These are phyloP conservation scores for Cossypha dichroa DNA, from an alignment of 2,797 vertebrate genomes.

Conservation along the genomic window DNA sequence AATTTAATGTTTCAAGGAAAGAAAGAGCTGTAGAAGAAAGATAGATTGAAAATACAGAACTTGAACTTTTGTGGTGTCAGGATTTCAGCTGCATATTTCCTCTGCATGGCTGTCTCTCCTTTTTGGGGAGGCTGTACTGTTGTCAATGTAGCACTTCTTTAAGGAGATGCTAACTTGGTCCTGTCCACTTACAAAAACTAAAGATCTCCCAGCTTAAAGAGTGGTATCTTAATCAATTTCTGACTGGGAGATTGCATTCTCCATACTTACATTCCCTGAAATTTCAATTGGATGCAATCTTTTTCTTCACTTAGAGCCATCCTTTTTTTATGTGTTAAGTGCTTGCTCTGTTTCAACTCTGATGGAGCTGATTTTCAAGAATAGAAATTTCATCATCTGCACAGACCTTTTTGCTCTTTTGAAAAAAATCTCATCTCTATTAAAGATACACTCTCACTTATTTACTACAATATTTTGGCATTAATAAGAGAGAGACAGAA, in stretches of 20 bases:
- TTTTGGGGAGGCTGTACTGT: neutral
- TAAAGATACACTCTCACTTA: neutral
- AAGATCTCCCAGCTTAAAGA: neutral
- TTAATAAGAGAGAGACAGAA: neutral
- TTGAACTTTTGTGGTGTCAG: neutral
- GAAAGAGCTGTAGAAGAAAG: neutral
- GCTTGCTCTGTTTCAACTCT: slow-evolving; percentile 12
- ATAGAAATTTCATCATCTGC: neutral
- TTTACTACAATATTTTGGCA: neutral
- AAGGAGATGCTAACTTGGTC: neutral
- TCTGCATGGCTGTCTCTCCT: neutral
- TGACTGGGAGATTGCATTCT: neutral
- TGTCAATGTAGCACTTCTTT: neutral
- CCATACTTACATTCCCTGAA: neutral
- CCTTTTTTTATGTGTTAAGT: neutral
- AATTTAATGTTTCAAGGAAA: neutral
- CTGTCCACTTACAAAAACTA: neutral
- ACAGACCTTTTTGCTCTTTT: neutral
- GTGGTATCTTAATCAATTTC: neutral
- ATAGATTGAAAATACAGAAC: neutral
- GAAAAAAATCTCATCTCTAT: neutral
- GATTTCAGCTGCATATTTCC: neutral
- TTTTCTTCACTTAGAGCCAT: neutral
- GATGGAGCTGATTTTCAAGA: slow-evolving; percentile 8
- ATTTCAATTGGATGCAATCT: neutral